Evolutionary conservation across 2,797 vertebrate genomes (phyloP).

Genomic region (Neosilurus mollespiculum): DNA sequence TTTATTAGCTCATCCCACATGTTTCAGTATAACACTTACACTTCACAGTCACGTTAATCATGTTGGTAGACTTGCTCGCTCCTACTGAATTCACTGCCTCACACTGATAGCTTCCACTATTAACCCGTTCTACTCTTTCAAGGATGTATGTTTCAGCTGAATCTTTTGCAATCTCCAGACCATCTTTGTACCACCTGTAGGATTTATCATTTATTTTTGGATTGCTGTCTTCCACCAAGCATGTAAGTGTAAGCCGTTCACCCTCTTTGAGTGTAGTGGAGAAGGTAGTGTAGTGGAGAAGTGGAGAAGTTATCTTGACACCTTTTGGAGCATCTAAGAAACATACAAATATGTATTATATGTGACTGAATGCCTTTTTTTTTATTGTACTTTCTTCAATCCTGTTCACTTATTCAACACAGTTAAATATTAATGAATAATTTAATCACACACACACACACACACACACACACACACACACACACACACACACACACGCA

Average conservation of each 20-base stretch:
- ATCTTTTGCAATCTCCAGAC: accelerated
- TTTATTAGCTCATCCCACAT: not conserved
- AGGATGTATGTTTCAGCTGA: accelerated
- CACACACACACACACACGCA: too few relatives aligned
- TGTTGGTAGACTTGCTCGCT: accelerated
- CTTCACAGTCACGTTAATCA: not conserved
- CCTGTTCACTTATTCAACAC: not conserved
- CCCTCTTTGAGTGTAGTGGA: not conserved
- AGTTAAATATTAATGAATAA: not conserved
- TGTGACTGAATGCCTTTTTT: not conserved
- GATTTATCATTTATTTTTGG: accelerated
- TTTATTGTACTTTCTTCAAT: not conserved
- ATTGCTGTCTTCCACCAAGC: conserved; percentile 50
- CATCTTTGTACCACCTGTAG: conserved; percentile 48
- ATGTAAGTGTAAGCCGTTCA: conserved; percentile 39
- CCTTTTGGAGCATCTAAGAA: conserved; percentile 61
- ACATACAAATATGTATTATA: not conserved
- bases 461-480: too few relatives aligned
- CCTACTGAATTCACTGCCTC: not conserved
- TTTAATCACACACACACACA: not conserved
- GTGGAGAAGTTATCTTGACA: conserved; percentile 3
- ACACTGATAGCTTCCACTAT: conserved; percentile 55
- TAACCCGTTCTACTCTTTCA: accelerated
- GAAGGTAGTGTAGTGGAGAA: too few relatives aligned
- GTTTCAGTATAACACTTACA: conserved; percentile 60